phyloP scores from a whole-genome alignment of 1,140 invertebrate genomes.

The Aphaenogaster ashmeadi region DNA sequence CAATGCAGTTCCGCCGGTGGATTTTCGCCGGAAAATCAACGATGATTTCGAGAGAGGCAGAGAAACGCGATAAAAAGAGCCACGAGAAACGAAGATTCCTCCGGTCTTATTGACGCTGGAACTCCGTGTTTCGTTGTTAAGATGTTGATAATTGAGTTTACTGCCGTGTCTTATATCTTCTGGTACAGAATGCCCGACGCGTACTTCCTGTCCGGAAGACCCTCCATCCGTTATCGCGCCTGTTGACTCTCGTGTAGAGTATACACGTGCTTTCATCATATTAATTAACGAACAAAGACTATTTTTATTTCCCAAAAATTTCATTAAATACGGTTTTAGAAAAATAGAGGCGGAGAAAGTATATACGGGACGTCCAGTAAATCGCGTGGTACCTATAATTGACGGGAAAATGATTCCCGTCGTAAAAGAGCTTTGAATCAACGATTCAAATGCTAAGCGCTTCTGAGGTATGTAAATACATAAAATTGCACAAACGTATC shows the following conservation, averaged over 20 bases:
- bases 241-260: conserved; percentile 1
- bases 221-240: background rate
- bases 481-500: conserved; percentile 34
- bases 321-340: conserved; percentile 1
- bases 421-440: conserved; percentile 5
- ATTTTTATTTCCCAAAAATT: conserved; percentile 8
- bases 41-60: background rate
- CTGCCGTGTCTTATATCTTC: background rate
- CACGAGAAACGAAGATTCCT: background rate
- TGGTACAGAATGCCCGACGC: conserved; percentile 18
- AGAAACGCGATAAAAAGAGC: conserved; percentile 18
- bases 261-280: background rate
- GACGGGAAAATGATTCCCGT: background rate
- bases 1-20: background rate
- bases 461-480: conserved; percentile 20
- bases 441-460: background rate
- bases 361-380: background rate
- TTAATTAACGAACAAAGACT: background rate
- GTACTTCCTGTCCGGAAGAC: conserved; percentile 4
- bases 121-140: conserved; percentile 6
- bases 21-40: conserved; percentile 25
- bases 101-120: background rate
- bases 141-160: conserved; percentile 20
- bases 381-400: background rate
- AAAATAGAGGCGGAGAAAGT: background rate